These are phyloP conservation scores for Seira musarum DNA, from an alignment of 2,888 invertebrate genomes.

Conservation along the genomic window DNA sequence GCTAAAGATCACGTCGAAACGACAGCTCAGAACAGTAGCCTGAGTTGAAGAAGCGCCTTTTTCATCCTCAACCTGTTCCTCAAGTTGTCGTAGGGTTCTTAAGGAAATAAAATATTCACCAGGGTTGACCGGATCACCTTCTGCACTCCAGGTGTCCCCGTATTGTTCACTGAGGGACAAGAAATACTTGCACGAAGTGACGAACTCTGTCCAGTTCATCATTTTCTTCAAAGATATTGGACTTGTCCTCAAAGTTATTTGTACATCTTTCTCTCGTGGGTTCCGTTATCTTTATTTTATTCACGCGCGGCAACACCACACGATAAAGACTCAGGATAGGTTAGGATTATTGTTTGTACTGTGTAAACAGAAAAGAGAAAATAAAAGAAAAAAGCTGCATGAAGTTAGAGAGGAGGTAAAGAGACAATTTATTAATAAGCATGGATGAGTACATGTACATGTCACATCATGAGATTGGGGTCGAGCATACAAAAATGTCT, in stretches of 20 bases:
- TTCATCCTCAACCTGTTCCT: slow-evolving; percentile 16
- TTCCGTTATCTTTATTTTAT: neutral
- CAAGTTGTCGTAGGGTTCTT: slow-evolving; percentile 23
- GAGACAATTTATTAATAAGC: neutral
- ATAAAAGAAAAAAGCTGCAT: neutral
- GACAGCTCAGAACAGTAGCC: slow-evolving; percentile 44
- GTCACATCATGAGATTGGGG: too few species aligned
- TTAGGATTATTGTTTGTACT: neutral
- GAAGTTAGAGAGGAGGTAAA: too few species aligned
- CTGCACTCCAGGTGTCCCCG: slow-evolving; percentile 52
- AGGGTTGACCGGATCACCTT: slow-evolving; percentile 44
- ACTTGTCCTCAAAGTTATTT: neutral
- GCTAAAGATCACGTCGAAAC: slow-evolving; percentile 58
- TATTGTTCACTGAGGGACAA: slow-evolving; percentile 34
- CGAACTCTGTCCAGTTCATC: slow-evolving; percentile 52
- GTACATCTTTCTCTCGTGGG: neutral
- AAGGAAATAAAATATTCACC: slow-evolving; percentile 43
- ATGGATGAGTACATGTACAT: neutral
- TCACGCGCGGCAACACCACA: neutral
- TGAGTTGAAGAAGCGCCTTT: too few species aligned
- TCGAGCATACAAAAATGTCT: neutral
- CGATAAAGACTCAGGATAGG: neutral
- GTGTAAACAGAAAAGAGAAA: neutral
- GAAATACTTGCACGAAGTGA: slow-evolving; percentile 38
- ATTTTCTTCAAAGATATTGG: neutral